Percentiles rank a stretch among this genome's conserved stretches.
These are phyloP conservation scores for Synanthedon formicaeformis DNA, from an alignment of 2,888 invertebrate species.

Conservation along the genomic window DNA sequence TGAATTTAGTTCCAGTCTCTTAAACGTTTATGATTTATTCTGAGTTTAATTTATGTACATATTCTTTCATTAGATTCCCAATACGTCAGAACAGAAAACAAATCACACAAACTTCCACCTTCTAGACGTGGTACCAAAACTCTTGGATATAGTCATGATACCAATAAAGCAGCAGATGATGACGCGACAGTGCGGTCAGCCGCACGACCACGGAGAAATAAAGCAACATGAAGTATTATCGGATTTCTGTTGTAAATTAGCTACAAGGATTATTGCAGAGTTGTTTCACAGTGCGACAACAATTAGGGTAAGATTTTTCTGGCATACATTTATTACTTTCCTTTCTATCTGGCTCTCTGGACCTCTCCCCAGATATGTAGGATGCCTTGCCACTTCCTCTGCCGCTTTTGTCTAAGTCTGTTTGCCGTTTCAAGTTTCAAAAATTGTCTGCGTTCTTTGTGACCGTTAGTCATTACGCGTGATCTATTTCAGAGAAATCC, in stretches of 20 bases:
- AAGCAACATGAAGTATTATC: slow-evolving; percentile 71
- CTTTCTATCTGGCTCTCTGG: no score
- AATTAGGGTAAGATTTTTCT: slow-evolving; percentile 25
- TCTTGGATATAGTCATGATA: slow-evolving; percentile 84
- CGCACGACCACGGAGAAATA: slow-evolving; percentile 60
- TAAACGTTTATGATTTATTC: background rate
- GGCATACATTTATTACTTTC: background rate
- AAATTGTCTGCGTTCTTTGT: no score
- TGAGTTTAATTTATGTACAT: background rate
- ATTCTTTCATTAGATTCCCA: background rate
- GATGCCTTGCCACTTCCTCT: no score
- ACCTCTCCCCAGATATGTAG: no score
- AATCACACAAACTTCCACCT: slow-evolving; percentile 73
- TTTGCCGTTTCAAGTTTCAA: no score
- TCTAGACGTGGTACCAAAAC: slow-evolving; percentile 83
- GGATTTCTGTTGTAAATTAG: slow-evolving; percentile 79
- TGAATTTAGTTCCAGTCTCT: slow-evolving; percentile 6
- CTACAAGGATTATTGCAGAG: slow-evolving; percentile 89
- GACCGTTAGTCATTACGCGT: background rate
- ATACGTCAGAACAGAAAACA: slow-evolving; percentile 14
- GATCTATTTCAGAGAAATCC: background rate
- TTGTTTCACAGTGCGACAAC: slow-evolving; percentile 65
- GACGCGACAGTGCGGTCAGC: slow-evolving; percentile 56
- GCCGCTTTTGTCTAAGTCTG: no score
- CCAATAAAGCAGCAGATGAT: slow-evolving; percentile 75